Conservation (phyloP, 2,797 vertebrate species). For the Geotrypetes seraphini region DNA sequence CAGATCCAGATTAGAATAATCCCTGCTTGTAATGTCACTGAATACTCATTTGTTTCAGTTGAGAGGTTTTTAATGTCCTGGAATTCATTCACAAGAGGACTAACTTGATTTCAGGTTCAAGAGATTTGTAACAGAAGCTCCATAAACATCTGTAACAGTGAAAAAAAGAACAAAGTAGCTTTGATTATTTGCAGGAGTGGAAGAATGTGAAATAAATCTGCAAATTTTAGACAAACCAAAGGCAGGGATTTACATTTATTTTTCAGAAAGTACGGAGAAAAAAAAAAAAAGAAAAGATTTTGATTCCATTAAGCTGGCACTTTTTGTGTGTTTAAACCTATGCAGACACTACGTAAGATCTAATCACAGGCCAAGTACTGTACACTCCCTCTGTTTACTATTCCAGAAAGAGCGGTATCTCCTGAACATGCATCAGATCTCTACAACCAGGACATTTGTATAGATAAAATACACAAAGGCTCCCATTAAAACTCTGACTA, state of each 20-base stretch:
- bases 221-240: conserved; percentile 9
- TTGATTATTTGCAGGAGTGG: conserved; percentile 2
- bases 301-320: conserved; percentile 6
- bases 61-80: not conserved
- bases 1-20: too few species aligned
- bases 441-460: conserved; percentile 43
- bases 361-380: conserved; percentile 23
- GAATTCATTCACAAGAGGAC: fast-evolving
- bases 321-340: conserved; percentile 25
- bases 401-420: conserved; percentile 20
- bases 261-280: conserved; percentile 16
- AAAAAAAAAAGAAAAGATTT: conserved; percentile 13
- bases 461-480: conserved; percentile 33
- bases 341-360: conserved; percentile 19
- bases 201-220: conserved; percentile 18
- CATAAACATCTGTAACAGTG: not conserved
- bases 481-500: conserved; percentile 35
- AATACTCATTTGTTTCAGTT: not conserved
- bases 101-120: not conserved
- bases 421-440: conserved; percentile 18
- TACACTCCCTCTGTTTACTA: conserved; percentile 10
- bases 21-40: too few species aligned
- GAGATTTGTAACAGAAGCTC: not conserved
- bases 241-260: conserved; percentile 16
- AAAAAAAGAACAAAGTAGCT: not conserved